Conservation (phyloP, 2,888 invertebrate species). For the Dolomedes plantarius region DNA sequence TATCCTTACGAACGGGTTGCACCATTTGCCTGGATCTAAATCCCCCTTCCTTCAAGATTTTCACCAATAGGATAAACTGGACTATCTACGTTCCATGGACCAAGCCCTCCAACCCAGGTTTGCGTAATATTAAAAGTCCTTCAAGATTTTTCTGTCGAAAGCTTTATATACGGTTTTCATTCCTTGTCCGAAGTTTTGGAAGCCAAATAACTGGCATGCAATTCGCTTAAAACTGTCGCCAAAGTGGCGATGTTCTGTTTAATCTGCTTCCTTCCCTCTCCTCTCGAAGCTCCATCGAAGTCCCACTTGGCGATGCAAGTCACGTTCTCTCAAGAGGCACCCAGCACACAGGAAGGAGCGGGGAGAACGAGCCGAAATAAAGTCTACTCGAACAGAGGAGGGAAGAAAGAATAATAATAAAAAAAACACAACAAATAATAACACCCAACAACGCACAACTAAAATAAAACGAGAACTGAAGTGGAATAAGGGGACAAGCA, state of each 20-base stretch:
- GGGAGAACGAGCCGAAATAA: slow-evolving; percentile 5
- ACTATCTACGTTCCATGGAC: no score
- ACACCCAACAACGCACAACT: background rate
- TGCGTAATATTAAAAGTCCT: no score
- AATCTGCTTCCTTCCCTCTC: slow-evolving; percentile 2
- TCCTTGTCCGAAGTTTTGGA: no score
- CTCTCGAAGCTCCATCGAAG: slow-evolving; percentile 54
- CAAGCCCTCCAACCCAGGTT: no score
- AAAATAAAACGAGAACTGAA: slow-evolving; percentile 11
- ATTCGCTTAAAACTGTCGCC: background rate
- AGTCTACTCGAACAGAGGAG: background rate
- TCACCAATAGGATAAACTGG: no score
- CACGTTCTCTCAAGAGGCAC: slow-evolving; percentile 62
- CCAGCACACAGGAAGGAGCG: slow-evolving; percentile 65
- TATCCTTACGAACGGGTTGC: no score
- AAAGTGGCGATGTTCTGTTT: slow-evolving; percentile 6
- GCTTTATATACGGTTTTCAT: no score
- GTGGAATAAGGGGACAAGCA: slow-evolving; percentile 16
- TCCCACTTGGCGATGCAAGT: slow-evolving; percentile 58
- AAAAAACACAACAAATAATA: slow-evolving; percentile 8
- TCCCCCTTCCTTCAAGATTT: no score
- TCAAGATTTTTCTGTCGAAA: no score
- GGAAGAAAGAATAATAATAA: background rate
- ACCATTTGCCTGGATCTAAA: no score
- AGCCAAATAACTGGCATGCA: no score